phyloP scores from a whole-genome alignment of 2,113 vertebrate species.

The Paraplagusia blochii region DNA sequence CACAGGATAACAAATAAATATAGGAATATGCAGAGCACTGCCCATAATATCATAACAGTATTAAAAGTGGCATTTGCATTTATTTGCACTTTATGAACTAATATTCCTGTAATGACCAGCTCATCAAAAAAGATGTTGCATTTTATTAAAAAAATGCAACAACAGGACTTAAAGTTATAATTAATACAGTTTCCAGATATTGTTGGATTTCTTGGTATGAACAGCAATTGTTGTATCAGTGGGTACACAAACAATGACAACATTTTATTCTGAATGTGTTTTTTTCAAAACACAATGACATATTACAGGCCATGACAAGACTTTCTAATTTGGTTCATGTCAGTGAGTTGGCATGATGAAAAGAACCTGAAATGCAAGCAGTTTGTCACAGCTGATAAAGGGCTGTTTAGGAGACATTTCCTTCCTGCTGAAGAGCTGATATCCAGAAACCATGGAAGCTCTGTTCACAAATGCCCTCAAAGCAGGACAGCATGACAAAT shows the following conservation, averaged over 20 bases:
- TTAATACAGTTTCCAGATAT: constrained; percentile 15
- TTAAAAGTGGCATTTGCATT: no score
- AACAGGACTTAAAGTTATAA: constrained; percentile 5
- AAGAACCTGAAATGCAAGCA: constrained; percentile 39
- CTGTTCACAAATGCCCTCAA: constrained; percentile 52
- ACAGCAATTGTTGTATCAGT: constrained; percentile 27
- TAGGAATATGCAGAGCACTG: neutral
- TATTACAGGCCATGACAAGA: constrained; percentile 33
- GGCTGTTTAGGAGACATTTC: constrained; percentile 69
- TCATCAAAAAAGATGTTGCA: constrained; percentile 2
- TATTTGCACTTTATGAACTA: no score
- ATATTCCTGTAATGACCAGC: constrained; percentile 1
- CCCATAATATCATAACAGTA: no score
- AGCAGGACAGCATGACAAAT: constrained; percentile 9
- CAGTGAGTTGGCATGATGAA: constrained; percentile 52
- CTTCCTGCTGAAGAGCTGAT: constrained; percentile 79
- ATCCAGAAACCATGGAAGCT: constrained; percentile 69
- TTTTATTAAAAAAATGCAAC: neutral
- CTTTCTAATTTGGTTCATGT: constrained; percentile 48
- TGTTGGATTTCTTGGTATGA: constrained; percentile 20
- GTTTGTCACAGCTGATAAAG: constrained; percentile 68
- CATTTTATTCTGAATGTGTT: neutral
- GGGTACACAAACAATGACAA: constrained; percentile 43
- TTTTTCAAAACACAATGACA: constrained; percentile 54
- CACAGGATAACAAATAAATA: constrained; percentile 11